Conservation (phyloP, 1,140 invertebrate genomes). For the Orius insidiosus region DNA sequence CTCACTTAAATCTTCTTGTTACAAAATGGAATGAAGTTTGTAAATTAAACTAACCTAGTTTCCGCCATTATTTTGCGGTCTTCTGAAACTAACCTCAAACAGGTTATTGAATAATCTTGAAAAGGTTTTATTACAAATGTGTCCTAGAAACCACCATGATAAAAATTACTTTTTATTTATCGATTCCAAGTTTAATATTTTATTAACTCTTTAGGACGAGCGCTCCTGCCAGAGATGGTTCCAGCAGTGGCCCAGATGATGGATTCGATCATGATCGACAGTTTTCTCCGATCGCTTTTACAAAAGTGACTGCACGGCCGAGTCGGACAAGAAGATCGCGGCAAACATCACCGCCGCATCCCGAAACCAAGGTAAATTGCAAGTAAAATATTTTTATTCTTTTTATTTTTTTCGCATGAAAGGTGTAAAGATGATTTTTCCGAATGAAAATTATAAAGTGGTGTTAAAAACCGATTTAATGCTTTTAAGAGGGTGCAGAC, state of each 20-base stretch:
- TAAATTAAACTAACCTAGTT: too few relatives aligned
- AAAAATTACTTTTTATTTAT: too few relatives aligned
- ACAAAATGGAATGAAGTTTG: too few relatives aligned
- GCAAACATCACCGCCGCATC: conserved; percentile 3
- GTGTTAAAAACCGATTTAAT: too few relatives aligned
- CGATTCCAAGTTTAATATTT: too few relatives aligned
- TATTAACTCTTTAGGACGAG: conserved; percentile 6
- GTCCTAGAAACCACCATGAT: too few relatives aligned
- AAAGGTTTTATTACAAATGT: too few relatives aligned
- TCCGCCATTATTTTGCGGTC: too few relatives aligned
- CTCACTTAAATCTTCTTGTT: too few relatives aligned
- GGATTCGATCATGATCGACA: conserved; percentile 46
- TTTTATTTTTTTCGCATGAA: background rate
- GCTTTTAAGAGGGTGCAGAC: conserved; percentile 6
- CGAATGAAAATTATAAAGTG: background rate
- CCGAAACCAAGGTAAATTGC: conserved; percentile 7
- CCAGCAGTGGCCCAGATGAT: conserved; percentile 50
- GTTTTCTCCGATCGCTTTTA: conserved; percentile 35
- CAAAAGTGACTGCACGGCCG: conserved; percentile 34
- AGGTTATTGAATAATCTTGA: too few relatives aligned
- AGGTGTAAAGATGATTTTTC: background rate
- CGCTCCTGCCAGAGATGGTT: conserved; percentile 27
- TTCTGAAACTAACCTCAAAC: too few relatives aligned
- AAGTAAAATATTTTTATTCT: background rate
- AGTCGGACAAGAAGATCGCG: conserved; percentile 8